phyloP scores from a whole-genome alignment of 2,888 invertebrate genomes.

The Calliopum simillimum region DNA sequence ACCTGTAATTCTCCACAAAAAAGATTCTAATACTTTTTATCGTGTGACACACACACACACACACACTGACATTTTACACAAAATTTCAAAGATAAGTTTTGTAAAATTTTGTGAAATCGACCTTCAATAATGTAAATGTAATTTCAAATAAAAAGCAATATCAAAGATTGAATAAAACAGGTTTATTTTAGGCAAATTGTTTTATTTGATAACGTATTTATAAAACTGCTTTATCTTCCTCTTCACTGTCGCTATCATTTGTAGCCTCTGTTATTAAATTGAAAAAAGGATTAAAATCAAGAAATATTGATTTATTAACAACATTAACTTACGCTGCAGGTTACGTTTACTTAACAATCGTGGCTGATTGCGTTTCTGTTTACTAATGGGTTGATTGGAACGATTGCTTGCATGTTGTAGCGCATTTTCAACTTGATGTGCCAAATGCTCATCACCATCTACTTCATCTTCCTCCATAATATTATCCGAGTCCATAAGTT shows the following conservation, averaged over 20 bases:
- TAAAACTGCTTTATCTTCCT: slow-evolving; percentile 51
- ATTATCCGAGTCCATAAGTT: slow-evolving; percentile 41
- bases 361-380: slow-evolving; percentile 37
- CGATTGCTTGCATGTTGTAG: slow-evolving; percentile 38
- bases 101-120: too few species aligned
- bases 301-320: neutral
- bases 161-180: too few species aligned
- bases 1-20: too few species aligned
- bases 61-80: too few species aligned
- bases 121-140: too few species aligned
- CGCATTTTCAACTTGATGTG: slow-evolving; percentile 45
- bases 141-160: too few species aligned
- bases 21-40: too few species aligned
- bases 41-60: too few species aligned
- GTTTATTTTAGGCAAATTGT: too few species aligned
- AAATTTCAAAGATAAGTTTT: too few species aligned
- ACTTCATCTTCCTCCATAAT: slow-evolving; percentile 41
- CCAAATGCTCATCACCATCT: slow-evolving; percentile 40
- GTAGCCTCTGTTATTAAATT: slow-evolving; percentile 39
- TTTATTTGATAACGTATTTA: too few species aligned
- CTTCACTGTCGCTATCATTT: slow-evolving; percentile 53
- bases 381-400: slow-evolving; percentile 42
- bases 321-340: slow-evolving; percentile 26
- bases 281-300: neutral
- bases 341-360: slow-evolving; percentile 34